Conservation (phyloP, 2,797 vertebrate genomes). For the Lithobates pipiens region DNA sequence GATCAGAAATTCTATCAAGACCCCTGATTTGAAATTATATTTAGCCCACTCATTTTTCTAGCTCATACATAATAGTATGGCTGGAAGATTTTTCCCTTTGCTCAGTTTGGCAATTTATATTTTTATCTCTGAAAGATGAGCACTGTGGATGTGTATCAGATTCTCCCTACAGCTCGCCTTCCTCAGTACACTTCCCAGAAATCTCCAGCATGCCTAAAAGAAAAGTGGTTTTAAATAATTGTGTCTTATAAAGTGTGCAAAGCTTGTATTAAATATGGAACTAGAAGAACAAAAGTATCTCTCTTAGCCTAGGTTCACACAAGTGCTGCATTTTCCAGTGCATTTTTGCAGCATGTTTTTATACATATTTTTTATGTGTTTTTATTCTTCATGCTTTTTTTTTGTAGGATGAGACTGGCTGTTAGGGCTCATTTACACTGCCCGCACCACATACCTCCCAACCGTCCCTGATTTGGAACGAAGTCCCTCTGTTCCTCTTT, state of each 20-base stretch:
- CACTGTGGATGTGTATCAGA: not conserved
- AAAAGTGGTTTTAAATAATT: not conserved
- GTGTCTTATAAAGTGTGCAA: not conserved
- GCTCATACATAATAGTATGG: not conserved
- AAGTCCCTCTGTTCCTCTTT: no score
- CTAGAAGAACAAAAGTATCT: no score
- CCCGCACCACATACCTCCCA: no score
- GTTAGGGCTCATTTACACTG: no score
- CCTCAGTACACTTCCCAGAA: not conserved
- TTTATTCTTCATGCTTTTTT: no score
- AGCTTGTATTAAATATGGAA: no score
- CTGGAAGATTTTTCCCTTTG: not conserved
- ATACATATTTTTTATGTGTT: no score
- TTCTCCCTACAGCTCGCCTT: not conserved
- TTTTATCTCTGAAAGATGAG: conserved; percentile 1
- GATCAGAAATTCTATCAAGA: not conserved
- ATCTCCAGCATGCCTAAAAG: not conserved
- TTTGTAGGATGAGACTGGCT: no score
- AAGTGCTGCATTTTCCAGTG: no score
- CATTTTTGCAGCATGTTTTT: no score
- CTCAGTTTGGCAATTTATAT: not conserved
- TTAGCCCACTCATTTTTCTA: not conserved
- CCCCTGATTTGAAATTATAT: not conserved
- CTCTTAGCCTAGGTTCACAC: no score
- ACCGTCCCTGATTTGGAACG: no score